Evolutionary conservation across 2,113 vertebrate species (phyloP).

Genomic region (Eonycteris spelaea): DNA sequence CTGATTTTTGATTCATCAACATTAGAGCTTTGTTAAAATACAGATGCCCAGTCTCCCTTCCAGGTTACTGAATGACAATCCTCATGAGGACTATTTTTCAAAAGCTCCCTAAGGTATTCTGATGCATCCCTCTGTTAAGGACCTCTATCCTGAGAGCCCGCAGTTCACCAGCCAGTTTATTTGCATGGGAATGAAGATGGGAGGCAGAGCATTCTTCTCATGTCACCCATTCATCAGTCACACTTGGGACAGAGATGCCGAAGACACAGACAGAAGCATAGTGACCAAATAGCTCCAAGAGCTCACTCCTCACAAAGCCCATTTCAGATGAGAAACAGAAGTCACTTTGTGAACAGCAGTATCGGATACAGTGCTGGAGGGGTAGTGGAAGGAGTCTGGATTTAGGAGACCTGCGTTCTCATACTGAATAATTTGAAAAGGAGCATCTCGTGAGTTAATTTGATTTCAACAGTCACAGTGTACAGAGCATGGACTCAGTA

Average conservation of each 20-base stretch:
- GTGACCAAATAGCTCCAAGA: not conserved
- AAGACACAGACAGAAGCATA: conserved; percentile 43
- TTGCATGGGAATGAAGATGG: conserved; percentile 61
- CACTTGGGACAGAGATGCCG: conserved; percentile 3
- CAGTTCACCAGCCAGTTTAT: not conserved
- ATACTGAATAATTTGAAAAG: not conserved
- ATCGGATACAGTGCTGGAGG: not conserved
- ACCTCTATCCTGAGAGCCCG: not conserved
- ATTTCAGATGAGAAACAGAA: not conserved
- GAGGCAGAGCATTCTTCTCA: conserved; percentile 30
- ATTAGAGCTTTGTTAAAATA: not conserved
- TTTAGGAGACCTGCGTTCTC: not conserved
- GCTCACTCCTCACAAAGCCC: not conserved
- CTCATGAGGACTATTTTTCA: not conserved
- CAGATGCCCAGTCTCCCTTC: not conserved
- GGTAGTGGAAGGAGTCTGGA: not conserved
- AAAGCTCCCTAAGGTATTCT: conserved; percentile 31
- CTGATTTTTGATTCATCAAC: not conserved
- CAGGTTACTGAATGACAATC: not conserved
- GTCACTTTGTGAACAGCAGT: not conserved
- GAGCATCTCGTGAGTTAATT: not conserved
- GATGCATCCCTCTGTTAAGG: not conserved
- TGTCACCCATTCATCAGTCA: conserved; percentile 59
- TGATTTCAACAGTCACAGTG: not conserved
- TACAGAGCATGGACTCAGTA: not conserved